Percentiles rank a stretch among this genome's conserved stretches.
phyloP scores from a whole-genome alignment of 2,888 invertebrate genomes.

The Dendrolimus pini region DNA sequence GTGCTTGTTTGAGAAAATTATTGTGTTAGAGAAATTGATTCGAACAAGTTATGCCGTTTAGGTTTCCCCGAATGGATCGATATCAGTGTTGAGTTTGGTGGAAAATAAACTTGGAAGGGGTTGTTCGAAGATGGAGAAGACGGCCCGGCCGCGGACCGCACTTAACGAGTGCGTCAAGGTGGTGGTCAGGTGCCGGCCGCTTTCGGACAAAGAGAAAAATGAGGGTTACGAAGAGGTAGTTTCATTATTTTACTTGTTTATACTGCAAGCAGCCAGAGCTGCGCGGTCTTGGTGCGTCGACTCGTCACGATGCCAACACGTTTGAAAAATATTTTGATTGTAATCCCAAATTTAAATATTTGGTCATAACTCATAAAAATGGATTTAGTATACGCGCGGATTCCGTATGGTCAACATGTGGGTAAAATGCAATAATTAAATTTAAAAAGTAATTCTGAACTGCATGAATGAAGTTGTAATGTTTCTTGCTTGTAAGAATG shows the following conservation, averaged over 20 bases:
- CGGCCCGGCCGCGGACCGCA: slow-evolving; percentile 67
- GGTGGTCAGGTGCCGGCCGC: slow-evolving; percentile 96
- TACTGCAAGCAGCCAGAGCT: slow-evolving; percentile 21
- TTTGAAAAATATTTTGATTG: slow-evolving; percentile 13
- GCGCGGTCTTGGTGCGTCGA: slow-evolving; percentile 49
- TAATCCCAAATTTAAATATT: neutral
- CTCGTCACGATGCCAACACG: slow-evolving; percentile 11
- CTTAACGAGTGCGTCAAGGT: slow-evolving; percentile 95
- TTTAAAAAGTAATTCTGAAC: too few species aligned
- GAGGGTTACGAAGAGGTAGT: slow-evolving; percentile 82
- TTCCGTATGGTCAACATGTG: too few species aligned
- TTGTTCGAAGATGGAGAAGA: slow-evolving; percentile 65
- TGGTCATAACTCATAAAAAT: neutral
- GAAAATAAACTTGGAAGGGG: slow-evolving; percentile 39
- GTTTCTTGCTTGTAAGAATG: too few species aligned
- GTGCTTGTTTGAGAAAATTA: slow-evolving; percentile 16
- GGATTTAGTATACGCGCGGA: neutral
- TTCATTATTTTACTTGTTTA: slow-evolving; percentile 20
- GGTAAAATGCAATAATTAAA: too few species aligned
- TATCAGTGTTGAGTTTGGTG: slow-evolving; percentile 55
- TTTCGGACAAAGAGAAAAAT: slow-evolving; percentile 89
- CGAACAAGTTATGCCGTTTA: slow-evolving; percentile 60
- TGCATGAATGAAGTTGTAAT: too few species aligned
- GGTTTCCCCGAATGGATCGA: slow-evolving; percentile 69
- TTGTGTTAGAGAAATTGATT: slow-evolving; percentile 24